Percentiles rank a stretch among this genome's conserved stretches.
Conservation (phyloP, 1,140 invertebrate genomes). For the Ephestia elutella region DNA sequence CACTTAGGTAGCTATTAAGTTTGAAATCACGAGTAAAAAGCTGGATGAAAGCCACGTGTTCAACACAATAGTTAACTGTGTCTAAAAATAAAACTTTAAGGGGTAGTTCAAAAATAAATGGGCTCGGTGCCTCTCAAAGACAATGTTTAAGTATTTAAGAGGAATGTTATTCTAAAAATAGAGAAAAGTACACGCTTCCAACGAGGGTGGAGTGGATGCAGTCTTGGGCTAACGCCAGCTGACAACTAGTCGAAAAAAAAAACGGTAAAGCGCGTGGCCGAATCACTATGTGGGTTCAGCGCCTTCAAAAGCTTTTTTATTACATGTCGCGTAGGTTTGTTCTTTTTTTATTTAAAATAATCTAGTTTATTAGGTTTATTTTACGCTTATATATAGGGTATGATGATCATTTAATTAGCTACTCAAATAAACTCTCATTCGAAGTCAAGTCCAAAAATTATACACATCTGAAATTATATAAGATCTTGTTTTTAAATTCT, state of each 20-base stretch:
- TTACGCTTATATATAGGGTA: too few relatives aligned
- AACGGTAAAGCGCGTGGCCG: not conserved
- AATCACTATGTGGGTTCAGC: not conserved
- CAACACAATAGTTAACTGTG: not conserved
- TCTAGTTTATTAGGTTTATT: too few relatives aligned
- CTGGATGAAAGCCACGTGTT: not conserved
- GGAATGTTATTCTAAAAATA: conserved; percentile 10
- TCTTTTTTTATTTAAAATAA: too few relatives aligned
- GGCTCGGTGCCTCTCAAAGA: not conserved
- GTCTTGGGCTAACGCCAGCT: conserved; percentile 3
- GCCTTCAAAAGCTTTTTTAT: not conserved
- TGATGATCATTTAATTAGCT: too few relatives aligned
- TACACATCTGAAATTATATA: too few relatives aligned
- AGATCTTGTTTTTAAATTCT: too few relatives aligned
- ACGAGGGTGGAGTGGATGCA: not conserved
- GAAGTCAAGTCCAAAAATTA: too few relatives aligned
- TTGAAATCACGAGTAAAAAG: not conserved
- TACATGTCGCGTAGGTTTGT: too few relatives aligned
- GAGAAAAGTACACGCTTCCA: conserved; percentile 1
- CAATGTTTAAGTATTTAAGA: conserved; percentile 10
- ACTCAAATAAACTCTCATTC: too few relatives aligned
- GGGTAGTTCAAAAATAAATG: conserved; percentile 6
- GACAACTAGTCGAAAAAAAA: not conserved
- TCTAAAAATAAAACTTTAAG: not conserved
- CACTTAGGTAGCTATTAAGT: too few relatives aligned